A percentile compares a stretch with the other conserved stretches of the same genome.
Evolutionary conservation across 2,113 vertebrate species (phyloP).

Genomic region (Parus major): DNA sequence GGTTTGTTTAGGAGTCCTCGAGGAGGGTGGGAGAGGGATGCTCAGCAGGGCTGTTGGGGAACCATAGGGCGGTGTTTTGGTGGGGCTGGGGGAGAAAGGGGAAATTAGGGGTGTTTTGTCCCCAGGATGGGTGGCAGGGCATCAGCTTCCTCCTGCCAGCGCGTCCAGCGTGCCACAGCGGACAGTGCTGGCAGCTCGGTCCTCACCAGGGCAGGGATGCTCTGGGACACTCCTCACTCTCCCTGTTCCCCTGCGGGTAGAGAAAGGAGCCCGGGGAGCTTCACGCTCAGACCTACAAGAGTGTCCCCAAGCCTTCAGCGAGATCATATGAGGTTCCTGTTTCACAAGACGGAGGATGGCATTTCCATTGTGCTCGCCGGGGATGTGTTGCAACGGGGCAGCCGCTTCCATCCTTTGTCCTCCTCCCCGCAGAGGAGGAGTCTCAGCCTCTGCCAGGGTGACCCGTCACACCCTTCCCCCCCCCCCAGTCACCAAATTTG

Average conservation of each 20-base stretch:
- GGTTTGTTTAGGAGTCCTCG: not conserved
- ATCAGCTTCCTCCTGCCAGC: not conserved
- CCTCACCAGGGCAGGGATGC: not conserved
- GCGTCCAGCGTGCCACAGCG: not conserved
- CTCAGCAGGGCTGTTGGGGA: not conserved
- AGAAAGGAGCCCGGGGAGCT: not conserved
- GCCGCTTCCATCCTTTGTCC: conserved; percentile 64
- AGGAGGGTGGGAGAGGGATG: not conserved
- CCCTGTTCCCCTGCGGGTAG: not conserved
- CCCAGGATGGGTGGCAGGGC: not conserved
- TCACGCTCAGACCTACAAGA: conserved; percentile 52
- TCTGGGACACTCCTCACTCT: not conserved
- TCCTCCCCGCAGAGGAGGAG: conserved; percentile 65
- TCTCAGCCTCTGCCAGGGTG: conserved; percentile 51
- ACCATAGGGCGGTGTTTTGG: accelerated
- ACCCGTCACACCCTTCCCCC: conserved; percentile 14
- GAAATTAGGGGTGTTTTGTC: not conserved
- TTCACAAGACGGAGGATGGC: conserved; percentile 63
- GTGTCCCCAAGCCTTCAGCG: conserved; percentile 41
- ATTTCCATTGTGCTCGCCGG: conserved; percentile 66
- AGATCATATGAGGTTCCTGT: conserved; percentile 65
- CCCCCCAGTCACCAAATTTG: not conserved
- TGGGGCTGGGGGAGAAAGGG: not conserved
- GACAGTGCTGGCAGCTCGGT: not conserved
- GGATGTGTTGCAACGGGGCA: conserved; percentile 53